These are phyloP conservation scores for Brachyhypopomus gauderio DNA, from an alignment of 2,113 vertebrate species.

Conservation along the genomic window DNA sequence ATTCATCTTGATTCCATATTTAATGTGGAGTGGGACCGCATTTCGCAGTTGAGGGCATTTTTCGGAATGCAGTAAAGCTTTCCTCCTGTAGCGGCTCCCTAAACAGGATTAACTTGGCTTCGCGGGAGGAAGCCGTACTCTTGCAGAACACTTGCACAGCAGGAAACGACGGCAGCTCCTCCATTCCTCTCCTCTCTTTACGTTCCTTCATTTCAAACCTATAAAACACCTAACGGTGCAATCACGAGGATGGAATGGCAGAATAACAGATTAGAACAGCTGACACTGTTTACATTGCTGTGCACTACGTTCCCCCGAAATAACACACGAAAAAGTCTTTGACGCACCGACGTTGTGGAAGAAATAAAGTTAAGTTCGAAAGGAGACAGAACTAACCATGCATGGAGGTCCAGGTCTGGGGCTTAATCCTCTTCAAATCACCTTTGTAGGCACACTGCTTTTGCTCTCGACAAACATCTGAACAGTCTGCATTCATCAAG, in stretches of 20 bases:
- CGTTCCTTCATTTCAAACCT: constrained; percentile 20
- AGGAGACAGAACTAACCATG: background rate
- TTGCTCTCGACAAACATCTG: constrained; percentile 44
- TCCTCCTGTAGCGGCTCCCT: constrained; percentile 27
- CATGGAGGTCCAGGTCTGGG: background rate
- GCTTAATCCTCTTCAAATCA: background rate
- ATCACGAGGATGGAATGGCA: constrained; percentile 18
- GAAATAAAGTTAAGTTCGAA: background rate
- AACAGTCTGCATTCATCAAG: constrained; percentile 56
- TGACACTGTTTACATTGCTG: background rate
- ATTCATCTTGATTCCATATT: constrained; percentile 77
- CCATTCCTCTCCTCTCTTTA: background rate
- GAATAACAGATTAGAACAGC: background rate
- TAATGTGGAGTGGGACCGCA: constrained; percentile 61
- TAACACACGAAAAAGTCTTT: background rate
- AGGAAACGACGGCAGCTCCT: background rate
- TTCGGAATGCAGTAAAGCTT: constrained; percentile 27
- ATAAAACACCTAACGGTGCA: constrained; percentile 14
- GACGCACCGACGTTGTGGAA: background rate
- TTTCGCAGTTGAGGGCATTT: constrained; percentile 46
- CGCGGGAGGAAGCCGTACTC: constrained; percentile 20
- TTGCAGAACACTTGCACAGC: constrained; percentile 31
- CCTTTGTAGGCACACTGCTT: constrained; percentile 34
- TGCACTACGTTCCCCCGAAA: background rate
- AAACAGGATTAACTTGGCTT: constrained; percentile 44